Evolutionary conservation across 1,140 invertebrate genomes (phyloP), one percentile per base, ranked within the genome.

Genomic region (Drosophila pruinosa): DNA sequence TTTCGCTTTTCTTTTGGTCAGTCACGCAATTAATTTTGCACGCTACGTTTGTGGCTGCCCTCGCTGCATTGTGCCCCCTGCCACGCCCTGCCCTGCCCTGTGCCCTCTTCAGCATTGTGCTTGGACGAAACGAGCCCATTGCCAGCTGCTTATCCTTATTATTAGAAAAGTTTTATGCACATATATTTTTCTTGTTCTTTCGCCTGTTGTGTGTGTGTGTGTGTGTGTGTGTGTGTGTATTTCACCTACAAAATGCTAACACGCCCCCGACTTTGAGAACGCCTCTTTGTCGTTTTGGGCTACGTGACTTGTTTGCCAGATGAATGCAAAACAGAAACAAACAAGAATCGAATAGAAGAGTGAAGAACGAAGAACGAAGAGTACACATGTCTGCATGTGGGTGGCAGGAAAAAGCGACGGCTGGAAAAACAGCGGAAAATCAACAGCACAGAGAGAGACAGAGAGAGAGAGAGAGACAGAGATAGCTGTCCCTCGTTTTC

Each of bases 151-250:
- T 75, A 70, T 71, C 61, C 67, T 65, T 63, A 71, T 65, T 75
- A 75, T 75, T 71, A 71, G 72, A 75, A 75, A 75, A 75, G 72
- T 75, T 75, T 68, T 73, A 72, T 72, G 62, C 70, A 72, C 70
- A 72, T 75, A 72, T 75, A 72, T 75, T 68, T 77, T 65, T 71
- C 45, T 64, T 59, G 34, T 48, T 41, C 17, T 24, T 39, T 41
- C 5, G n/a, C 45, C 22, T 36, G 12, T 39, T 54, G 26, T 53
- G 1, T 45, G 8, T 14, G 0, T 53, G 12, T 54, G 14, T 34
- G 14, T 41, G 15, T 10, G 31, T 36, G 14, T 53, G 14, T 31
- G 15, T 54, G 58, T 69, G 48, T 63, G 17, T 54, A 17, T n/a
- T 45, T 54, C 48, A 61, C 58, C 67, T 70, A 63, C 58, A 70